A percentile compares a stretch with the other conserved stretches of the same genome.
phyloP scores from a whole-genome alignment of 2,113 vertebrate genomes.

The Corythaixoides concolor region DNA sequence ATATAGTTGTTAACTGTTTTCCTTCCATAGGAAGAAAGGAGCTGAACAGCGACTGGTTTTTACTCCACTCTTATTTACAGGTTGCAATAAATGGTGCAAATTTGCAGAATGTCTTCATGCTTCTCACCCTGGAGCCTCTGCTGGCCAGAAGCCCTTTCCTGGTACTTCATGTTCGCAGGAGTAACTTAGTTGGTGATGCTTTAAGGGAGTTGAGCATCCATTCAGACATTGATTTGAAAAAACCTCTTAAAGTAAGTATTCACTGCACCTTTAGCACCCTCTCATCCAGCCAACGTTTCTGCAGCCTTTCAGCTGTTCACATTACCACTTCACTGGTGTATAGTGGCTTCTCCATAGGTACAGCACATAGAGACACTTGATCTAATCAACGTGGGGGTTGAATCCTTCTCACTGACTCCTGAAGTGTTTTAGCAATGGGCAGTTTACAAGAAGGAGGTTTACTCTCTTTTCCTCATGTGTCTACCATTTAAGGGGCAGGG shows the following conservation, averaged over 20 bases:
- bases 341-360: background rate
- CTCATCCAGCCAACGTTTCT: background rate
- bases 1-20: background rate
- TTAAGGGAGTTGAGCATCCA: slow-evolving; percentile 93
- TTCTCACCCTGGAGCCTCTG: slow-evolving; percentile 94
- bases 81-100: slow-evolving; percentile 96
- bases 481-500: background rate
- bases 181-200: slow-evolving; percentile 92
- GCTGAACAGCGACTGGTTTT: background rate
- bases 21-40: background rate
- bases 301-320: background rate
- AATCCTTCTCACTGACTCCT: background rate
- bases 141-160: slow-evolving; percentile 93
- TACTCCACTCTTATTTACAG: slow-evolving; percentile 64
- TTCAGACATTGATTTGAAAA: slow-evolving; percentile 96
- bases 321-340: background rate
- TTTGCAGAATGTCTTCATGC: slow-evolving; percentile 96
- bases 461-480: background rate
- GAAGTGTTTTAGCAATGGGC: background rate
- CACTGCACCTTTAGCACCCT: background rate
- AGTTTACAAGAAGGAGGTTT: background rate
- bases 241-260: slow-evolving; percentile 90
- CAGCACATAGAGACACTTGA: background rate
- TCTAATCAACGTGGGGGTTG: background rate
- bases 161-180: slow-evolving; percentile 91